These are phyloP conservation scores for Melanostigma gelatinosum DNA, from an alignment of 2,113 vertebrate genomes.

Conservation along the genomic window DNA sequence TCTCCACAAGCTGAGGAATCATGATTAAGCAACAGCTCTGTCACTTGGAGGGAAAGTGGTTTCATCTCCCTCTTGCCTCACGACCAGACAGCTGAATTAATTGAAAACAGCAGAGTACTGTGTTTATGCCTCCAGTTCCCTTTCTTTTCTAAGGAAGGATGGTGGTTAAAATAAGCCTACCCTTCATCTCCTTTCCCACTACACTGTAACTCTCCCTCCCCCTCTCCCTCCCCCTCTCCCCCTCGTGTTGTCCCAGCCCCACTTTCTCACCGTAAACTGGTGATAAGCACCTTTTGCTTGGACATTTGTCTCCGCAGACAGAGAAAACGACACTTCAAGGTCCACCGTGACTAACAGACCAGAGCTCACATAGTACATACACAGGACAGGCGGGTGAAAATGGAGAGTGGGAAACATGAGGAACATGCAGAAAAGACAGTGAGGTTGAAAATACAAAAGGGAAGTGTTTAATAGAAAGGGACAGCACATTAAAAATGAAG, in stretches of 20 bases:
- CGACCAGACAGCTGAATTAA: constrained; percentile 1
- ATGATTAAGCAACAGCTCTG: constrained; percentile 40
- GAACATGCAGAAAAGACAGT: constrained; percentile 5
- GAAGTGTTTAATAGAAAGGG: not conserved
- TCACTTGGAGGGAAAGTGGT: constrained; percentile 17
- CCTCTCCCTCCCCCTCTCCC: constrained; percentile 3
- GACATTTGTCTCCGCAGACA: constrained; percentile 60
- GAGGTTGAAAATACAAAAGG: not conserved
- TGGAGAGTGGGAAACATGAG: not conserved
- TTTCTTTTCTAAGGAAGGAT: not conserved
- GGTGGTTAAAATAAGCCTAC: not conserved
- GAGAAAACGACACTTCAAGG: constrained; percentile 70
- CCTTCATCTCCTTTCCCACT: not conserved
- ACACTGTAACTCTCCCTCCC: constrained; percentile 10
- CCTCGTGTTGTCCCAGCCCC: constrained; percentile 14
- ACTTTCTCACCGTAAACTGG: constrained; percentile 29
- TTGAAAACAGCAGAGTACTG: not conserved
- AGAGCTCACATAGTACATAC: constrained; percentile 5
- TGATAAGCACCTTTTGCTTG: constrained; percentile 54
- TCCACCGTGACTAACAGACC: constrained; percentile 48
- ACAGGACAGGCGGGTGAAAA: not conserved
- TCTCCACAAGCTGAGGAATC: constrained; percentile 30
- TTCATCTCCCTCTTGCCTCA: not conserved
- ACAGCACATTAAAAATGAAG: not conserved
- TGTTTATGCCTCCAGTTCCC: not conserved